Base-by-base conservation (phyloP, 2,113 vertebrate genomes). In the Pleuronectes platessa region DNA sequence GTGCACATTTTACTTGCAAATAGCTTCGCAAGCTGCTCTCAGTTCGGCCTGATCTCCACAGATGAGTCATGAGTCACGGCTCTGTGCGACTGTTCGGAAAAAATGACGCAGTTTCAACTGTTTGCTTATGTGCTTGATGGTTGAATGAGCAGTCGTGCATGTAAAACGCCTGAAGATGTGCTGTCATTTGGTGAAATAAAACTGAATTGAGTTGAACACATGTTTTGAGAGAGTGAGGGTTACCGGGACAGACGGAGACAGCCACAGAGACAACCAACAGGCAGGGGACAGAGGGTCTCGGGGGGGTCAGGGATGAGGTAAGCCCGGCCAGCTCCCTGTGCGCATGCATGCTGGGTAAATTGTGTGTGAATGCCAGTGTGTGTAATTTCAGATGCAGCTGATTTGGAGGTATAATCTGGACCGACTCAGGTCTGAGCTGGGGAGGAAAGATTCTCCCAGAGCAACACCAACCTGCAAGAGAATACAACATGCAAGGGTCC, bases 351-450 rank as follows among this genome's bases (percentile, higher is more conserved):
- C 72, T 79, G 18, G 45, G 7, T 9, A 54, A 61, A 62, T 62
- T 73, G 74, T 31, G 24, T 70, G 21, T 68, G 75, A 45, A n/a
- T 71, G 61, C n/a, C 15, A 71, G 64, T 62, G 72, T 58, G 62
- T 79, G 67, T 42, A 63, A 67, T 81, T 87, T 75, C 66, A 79
- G 54, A 14, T 49, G 60, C 18, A 7, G 62, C 45, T 79, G 78
- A 86, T 84, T 81, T 71, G 74, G 37, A 68, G 71, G 73, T 67
- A 82, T 88, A 89, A 89, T 92, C 79, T 83, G 76, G 69, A 78
- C 64, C 60, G 68, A 87, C 84, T 86, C 75, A 75, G 77, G 56
- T 72, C 78, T 78, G 81, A 83, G 75, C 65, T 63, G 75, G 42
- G 37, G 70, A 75, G 70, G 12, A 80, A 74, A 79, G 10, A 59